Evolutionary conservation across 2,113 vertebrate genomes (phyloP), one percentile per base, ranked within the genome.

Genomic region (Electrona antarctica): DNA sequence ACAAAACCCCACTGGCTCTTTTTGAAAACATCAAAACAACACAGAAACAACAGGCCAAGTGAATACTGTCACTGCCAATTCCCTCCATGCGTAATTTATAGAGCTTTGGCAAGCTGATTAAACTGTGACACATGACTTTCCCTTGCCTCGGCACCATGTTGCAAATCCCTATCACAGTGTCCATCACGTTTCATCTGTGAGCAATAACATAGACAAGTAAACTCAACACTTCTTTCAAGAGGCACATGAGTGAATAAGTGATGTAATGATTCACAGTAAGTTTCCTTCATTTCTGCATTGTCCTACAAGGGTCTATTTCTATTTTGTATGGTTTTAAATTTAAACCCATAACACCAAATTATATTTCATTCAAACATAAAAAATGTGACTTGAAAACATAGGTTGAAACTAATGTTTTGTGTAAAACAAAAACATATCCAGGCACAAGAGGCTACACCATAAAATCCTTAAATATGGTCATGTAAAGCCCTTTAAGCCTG

Each of bases 1-100:
- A n/a, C 4, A 69, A 68, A 71, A 64, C 13, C 48, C 14, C 12
- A 49, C 51, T 13, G 8, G 33, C 54, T 57, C 12, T 64, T 52
- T 62, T 61, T 69, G 41, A 84, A 85, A 84, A 72, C 60, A 78
- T 73, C 67, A 81, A 60, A 67, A 81, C 64, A 81, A 64, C 69
- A 78, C 52, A 81, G 71, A 76, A 73, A 82, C 29, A 73, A 15
- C n/a, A 57, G 41, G 59, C 70, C 68, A 79, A 65, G 73, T 77
- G 75, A 82, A 87, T 63, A 46, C 48, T 45, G 13, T 51, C 14
- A 11, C 50, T 74, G 64, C 73, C 80, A 81, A 77, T 50, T 41
- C 12, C 56, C 6, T 62, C 13, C 56, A 29, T 79, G 56, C 76
- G 59, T 64, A 81, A 66, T 67, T 54, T 55, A 73, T 54, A 46